phyloP scores from a whole-genome alignment of 1,140 invertebrate species.

The Eulimnadia texana region DNA sequence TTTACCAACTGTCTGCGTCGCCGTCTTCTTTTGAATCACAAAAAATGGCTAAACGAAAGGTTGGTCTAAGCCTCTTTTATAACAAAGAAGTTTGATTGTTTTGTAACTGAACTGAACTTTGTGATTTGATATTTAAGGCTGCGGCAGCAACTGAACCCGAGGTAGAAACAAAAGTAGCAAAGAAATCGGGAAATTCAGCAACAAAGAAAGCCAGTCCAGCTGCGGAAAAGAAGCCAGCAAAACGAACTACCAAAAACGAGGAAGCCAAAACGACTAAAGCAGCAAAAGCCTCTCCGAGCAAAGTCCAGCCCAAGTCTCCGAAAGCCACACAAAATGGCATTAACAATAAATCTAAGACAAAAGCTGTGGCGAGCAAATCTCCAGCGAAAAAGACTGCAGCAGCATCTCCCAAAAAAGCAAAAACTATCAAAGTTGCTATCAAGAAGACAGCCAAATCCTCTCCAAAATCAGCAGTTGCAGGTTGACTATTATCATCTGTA shows the following conservation, averaged over 20 bases:
- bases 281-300: background rate
- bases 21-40: background rate
- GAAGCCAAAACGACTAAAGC: background rate
- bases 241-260: too few species aligned
- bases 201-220: background rate
- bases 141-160: slow-evolving; percentile 1
- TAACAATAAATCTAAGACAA: background rate
- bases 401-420: too few species aligned
- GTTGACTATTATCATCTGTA: too few species aligned
- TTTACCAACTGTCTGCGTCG: too few species aligned
- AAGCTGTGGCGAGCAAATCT: background rate
- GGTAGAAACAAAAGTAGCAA: slow-evolving; percentile 1
- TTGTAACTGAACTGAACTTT: background rate
- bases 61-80: too few species aligned
- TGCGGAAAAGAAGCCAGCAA: background rate
- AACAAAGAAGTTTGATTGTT: background rate
- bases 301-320: background rate
- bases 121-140: background rate
- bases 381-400: background rate
- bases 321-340: background rate
- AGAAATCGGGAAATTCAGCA: too few species aligned
- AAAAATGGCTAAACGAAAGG: background rate
- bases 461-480: too few species aligned
- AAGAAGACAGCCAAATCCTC: too few species aligned
- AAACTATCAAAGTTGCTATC: too few species aligned